phyloP scores from a whole-genome alignment of 2,113 vertebrate genomes.

The Neogobius melanostomus region DNA sequence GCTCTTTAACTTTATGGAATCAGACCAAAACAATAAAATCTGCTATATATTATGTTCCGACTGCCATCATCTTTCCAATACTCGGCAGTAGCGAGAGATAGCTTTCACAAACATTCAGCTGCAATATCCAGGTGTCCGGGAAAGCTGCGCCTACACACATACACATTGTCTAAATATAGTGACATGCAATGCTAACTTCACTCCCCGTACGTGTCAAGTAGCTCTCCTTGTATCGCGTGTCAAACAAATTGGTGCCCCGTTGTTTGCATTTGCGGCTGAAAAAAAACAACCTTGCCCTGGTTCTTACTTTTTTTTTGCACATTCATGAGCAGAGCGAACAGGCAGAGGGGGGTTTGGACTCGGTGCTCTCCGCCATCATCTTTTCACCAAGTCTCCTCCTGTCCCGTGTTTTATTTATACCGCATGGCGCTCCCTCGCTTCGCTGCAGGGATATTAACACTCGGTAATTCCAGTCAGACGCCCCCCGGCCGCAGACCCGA shows the following conservation, averaged over 20 bases:
- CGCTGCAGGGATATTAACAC: constrained; percentile 62
- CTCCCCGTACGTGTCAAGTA: constrained; percentile 12
- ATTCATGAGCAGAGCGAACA: constrained; percentile 32
- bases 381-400: constrained; percentile 53
- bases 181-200: not conserved
- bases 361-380: constrained; percentile 41
- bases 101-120: not conserved
- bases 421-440: constrained; percentile 56
- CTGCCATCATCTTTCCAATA: not conserved
- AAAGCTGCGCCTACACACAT: not conserved
- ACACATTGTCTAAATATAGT: constrained; percentile 7
- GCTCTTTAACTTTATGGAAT: too few relatives aligned
- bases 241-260: constrained; percentile 29
- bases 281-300: not conserved
- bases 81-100: not conserved
- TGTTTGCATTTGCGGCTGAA: constrained; percentile 3
- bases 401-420: constrained; percentile 76
- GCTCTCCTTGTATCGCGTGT: constrained; percentile 6
- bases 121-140: not conserved
- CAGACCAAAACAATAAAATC: not conserved
- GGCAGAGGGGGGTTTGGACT: constrained; percentile 35
- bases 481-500: constrained; percentile 25
- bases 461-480: constrained; percentile 63
- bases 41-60: not conserved
- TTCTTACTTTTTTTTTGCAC: constrained; percentile 20